Evolutionary conservation across 2,888 invertebrate species (phyloP).

Genomic region (Ennomos quercinarius): DNA sequence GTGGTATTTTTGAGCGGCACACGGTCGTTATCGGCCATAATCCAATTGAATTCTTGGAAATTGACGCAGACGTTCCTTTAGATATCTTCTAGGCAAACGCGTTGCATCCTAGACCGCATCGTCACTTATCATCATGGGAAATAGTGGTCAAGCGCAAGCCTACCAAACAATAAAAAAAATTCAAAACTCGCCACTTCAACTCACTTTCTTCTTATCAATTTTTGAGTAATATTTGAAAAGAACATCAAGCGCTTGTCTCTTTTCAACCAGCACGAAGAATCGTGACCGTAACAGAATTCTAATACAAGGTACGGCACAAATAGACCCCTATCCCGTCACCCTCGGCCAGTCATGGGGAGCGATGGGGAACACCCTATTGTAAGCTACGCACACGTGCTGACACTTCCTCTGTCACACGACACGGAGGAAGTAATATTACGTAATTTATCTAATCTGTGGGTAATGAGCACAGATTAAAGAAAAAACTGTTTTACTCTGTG

Average conservation of each 20-base stretch:
- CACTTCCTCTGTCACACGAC: constrained; percentile 15
- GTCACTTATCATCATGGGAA: no score
- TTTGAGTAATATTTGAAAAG: background rate
- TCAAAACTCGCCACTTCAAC: no score
- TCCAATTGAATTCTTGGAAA: no score
- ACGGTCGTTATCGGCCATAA: no score
- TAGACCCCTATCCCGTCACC: constrained; percentile 11
- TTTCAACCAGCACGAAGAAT: constrained; percentile 1
- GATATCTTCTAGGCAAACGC: no score
- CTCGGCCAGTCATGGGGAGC: constrained; percentile 18
- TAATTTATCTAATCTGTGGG: background rate
- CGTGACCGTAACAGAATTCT: constrained; percentile 1
- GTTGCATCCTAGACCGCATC: no score
- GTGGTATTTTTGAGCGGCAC: no score
- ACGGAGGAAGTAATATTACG: constrained; percentile 9
- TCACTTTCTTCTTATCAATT: no score
- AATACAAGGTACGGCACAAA: constrained; percentile 2
- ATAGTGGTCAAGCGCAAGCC: no score
- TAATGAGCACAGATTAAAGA: background rate
- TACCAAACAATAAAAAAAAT: no score
- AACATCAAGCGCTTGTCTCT: background rate
- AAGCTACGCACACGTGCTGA: constrained; percentile 6
- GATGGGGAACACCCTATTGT: constrained; percentile 6
- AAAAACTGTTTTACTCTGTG: background rate
- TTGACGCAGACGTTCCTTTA: no score